Evolutionary conservation across 30 jellyfish, hydroid and myxozoan genomes (phyloP), one percentile per base, ranked within the genome.

Genomic region (Hydractinia symbiolongicarpus): DNA sequence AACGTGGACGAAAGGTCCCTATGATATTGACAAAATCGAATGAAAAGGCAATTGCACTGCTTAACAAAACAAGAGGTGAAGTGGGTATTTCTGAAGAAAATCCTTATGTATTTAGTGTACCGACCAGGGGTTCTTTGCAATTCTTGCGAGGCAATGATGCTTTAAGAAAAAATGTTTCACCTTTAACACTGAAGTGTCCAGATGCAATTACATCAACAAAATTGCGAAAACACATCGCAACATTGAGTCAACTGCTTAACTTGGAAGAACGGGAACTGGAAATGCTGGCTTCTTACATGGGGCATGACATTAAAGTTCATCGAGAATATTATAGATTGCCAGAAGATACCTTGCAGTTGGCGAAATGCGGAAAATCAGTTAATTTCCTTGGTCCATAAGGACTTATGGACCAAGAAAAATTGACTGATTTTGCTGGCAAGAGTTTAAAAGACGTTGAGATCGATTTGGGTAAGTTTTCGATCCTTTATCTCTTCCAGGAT

Each of bases 281-380:
- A 50, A 74, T 83, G 87, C 77, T 84, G 73, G 93, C 93, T 44
- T 66, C 50, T 40, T 84, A 76, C 67, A 64, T 84, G 87, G 93
- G 87, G 79, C 93, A 84, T 70, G 93, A 84, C 75, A 70, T 84
- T 30, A 56, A 76, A 30, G 87, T 76, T 54, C 93, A 84, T 77
- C 40, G 87, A 78, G 87, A 84, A 83, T 84, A 84, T 67, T 84
- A 84, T 55, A 82, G 87, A 16, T 79, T 84, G 17, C 93, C 75
- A 11, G 93, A 84, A 44, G 61, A 78, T 53, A 84, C 93, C 60
- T 61, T 84, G 66, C 87, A 84, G 84, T 78, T 84, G 61, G 81
- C 93, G 66, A 84, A 84, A 64, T 83, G 83, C 30, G 82, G 93
- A 83, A 67, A 71, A 53, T 56, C n/a, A n/a, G n/a, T n/a, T n/a